A percentile compares a stretch with the other conserved stretches of the same genome.
Conservation (phyloP, 2,797 vertebrate genomes). For the Falco berigora region DNA sequence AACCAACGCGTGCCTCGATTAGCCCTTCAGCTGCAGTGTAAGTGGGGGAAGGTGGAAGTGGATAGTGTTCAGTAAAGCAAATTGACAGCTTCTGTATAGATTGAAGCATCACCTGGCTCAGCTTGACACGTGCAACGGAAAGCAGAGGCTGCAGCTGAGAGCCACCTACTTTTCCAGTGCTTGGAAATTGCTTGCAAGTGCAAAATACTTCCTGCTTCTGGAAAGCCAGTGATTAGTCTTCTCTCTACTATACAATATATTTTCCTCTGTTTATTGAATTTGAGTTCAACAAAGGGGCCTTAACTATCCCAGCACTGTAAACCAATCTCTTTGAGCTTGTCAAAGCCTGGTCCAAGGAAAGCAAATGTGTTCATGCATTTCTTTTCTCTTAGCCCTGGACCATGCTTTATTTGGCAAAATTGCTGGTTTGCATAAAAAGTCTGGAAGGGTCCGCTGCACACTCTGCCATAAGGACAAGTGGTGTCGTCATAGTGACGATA, state of each 20-base stretch:
- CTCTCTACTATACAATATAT: fast-evolving
- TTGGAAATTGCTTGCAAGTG: neutral
- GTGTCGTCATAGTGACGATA: neutral
- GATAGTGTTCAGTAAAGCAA: neutral
- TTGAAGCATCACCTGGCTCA: neutral
- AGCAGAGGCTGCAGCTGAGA: neutral
- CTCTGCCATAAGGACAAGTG: neutral
- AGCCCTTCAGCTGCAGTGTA: neutral
- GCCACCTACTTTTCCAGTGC: neutral
- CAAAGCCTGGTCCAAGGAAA: neutral
- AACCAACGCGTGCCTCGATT: neutral
- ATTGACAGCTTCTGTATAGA: neutral
- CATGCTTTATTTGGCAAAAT: neutral
- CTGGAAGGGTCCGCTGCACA: no score
- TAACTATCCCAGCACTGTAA: neutral
- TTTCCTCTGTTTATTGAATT: neutral
- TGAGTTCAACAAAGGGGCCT: neutral
- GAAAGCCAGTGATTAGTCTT: neutral
- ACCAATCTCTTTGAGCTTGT: neutral
- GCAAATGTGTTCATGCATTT: neutral
- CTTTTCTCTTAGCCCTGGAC: neutral
- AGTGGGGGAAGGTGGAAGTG: neutral
- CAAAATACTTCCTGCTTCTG: neutral
- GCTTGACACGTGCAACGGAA: neutral
- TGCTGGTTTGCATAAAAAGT: neutral